A percentile compares a stretch with the other conserved stretches of the same genome.
Evolutionary conservation across 2,797 vertebrate species (phyloP).

Genomic region (Phalloptychus januarius): DNA sequence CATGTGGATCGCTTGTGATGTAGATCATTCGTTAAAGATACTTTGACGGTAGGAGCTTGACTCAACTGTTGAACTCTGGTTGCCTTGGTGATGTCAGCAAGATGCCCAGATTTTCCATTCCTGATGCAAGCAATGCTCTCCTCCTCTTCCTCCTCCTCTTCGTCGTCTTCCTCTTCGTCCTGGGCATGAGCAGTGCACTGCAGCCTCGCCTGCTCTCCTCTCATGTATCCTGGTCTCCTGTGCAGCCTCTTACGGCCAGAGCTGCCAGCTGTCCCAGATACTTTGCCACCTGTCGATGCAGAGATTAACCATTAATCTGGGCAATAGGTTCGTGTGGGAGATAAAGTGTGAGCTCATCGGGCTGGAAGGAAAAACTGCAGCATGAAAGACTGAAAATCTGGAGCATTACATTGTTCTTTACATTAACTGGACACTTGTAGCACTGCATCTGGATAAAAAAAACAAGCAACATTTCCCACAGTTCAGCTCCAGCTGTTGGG

Average conservation of each 20-base stretch:
- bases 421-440: not conserved
- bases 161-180: conserved; percentile 43
- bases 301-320: conserved; percentile 75
- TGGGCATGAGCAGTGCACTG: conserved; percentile 40
- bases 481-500: conserved; percentile 71
- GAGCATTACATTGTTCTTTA: not conserved
- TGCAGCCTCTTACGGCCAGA: conserved; percentile 76
- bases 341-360: conserved; percentile 52
- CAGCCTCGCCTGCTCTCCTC: conserved; percentile 67
- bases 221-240: conserved; percentile 85
- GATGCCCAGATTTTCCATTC: conserved; percentile 53
- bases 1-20: conserved; percentile 20
- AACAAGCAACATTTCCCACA: conserved; percentile 61
- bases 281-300: conserved; percentile 77
- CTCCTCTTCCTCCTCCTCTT: conserved; percentile 58
- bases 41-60: conserved; percentile 36
- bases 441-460: conserved; percentile 14
- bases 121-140: conserved; percentile 40
- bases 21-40: conserved; percentile 32
- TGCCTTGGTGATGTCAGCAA: conserved; percentile 30
- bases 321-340: conserved; percentile 42
- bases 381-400: conserved; percentile 6
- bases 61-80: conserved; percentile 26
- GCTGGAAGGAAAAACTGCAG: conserved; percentile 32
- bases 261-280: conserved; percentile 52